Evolutionary conservation across 1,140 invertebrate genomes (phyloP), one percentile per base, ranked within the genome.

Genomic region (Diabrotica virgifera): DNA sequence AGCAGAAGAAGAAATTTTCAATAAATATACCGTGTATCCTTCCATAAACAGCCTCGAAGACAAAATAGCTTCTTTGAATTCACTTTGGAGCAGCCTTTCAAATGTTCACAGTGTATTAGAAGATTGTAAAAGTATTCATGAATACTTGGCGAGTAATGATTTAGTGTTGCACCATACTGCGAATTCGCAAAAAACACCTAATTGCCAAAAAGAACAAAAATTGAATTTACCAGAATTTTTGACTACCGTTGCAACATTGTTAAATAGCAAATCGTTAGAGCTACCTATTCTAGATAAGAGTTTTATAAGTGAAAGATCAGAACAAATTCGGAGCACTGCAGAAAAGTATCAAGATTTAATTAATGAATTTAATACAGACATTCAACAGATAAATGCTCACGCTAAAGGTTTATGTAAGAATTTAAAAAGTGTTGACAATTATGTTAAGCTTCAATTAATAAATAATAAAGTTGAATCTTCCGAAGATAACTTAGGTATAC

Each of bases 101-200:
- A 24, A 60, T 50, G 52, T 67, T 36, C 14, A 62, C 12, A 37
- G 66, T 13, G 5, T 59, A 53, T 66, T 72, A 56, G 24, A 11
- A 11, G 40, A 66, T 40, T 53, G 46, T 46, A 56, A 68, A 57
- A 53, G 46, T 8, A 46, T 67, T 24, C 55, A 56, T n/a, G 55
- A 51, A 38, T 64, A 63, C 60, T 35, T 72, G 10, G 40, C 13
- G 46, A 60, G 59, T 54, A 58, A 57, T 38, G 52, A 64, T 37
- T 46, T 64, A 24, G 46, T 56, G 2, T 51, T 72, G 12, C 54
- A 62, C n/a, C 51, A 70, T 65, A 57, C 61, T 36, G 36, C 62
- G 50, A 55, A 68, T 12, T 5, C 51, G 5, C 38, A 60, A 13
- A 59, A 36, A n/a, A 13, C 40, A 12, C 54, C 62, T 9, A 59